phyloP scores from a whole-genome alignment of 30 jellyfish, hydroid and myxozoan genomes.

The Mastigias papua region DNA sequence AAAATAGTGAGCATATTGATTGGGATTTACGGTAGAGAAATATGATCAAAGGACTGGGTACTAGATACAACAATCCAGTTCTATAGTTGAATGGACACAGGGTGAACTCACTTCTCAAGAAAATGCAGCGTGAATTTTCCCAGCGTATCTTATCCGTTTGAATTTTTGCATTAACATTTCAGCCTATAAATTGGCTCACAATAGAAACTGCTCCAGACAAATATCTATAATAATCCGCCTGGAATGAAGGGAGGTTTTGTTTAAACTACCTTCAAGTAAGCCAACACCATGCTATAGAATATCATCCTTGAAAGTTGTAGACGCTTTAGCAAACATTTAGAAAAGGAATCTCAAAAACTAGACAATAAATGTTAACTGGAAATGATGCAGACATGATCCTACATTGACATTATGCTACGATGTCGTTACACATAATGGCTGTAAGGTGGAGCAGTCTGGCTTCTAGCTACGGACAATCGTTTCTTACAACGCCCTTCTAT shows the following conservation, averaged over 20 bases:
- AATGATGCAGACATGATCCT: too few species aligned
- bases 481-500: too few species aligned
- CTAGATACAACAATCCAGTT: too few species aligned
- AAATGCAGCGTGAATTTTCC: neutral
- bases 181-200: neutral
- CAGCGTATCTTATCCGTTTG: neutral
- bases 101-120: neutral
- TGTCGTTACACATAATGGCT: too few species aligned
- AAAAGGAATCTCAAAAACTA: neutral
- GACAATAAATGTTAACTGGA: neutral
- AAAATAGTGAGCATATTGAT: too few species aligned
- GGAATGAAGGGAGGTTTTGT: slow-evolving; percentile 13
- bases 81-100: too few species aligned
- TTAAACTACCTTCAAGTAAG: neutral
- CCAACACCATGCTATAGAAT: neutral
- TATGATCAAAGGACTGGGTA: too few species aligned
- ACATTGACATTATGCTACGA: too few species aligned
- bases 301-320: neutral
- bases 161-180: neutral
- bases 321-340: neutral
- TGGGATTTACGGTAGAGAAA: too few species aligned
- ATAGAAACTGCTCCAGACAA: neutral
- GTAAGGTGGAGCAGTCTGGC: too few species aligned
- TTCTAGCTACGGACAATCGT: too few species aligned
- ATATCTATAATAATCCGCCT: neutral